phyloP scores from a whole-genome alignment of 2,797 vertebrate species.

The Podarcis siculus region DNA sequence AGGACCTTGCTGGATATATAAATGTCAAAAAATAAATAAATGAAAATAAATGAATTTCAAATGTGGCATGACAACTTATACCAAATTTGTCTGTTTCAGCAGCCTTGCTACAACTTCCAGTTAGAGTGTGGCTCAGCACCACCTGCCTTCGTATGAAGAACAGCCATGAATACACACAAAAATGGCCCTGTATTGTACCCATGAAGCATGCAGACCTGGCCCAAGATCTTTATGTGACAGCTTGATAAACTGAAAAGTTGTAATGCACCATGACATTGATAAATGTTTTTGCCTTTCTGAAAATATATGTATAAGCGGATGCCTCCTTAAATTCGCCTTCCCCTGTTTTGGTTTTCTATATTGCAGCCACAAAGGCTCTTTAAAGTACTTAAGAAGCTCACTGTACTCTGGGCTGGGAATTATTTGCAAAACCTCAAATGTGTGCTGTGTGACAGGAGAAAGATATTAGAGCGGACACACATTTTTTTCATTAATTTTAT shows the following conservation, averaged over 20 bases:
- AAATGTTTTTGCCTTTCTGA: neutral
- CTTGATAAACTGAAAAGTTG: neutral
- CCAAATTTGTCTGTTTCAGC: neutral
- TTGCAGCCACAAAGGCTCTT: constrained; percentile 38
- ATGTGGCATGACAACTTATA: neutral
- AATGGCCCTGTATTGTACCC: neutral
- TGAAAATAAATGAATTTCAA: neutral
- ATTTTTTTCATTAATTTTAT: constrained; percentile 60
- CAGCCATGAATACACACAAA: too few relatives aligned
- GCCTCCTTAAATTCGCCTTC: constrained; percentile 29
- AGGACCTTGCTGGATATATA: too few relatives aligned
- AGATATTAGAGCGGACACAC: constrained; percentile 29
- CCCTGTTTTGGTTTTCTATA: constrained; percentile 31
- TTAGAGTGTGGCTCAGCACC: neutral
- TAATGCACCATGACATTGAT: too few relatives aligned
- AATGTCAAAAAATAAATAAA: too few relatives aligned
- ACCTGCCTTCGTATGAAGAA: neutral
- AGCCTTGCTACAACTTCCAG: neutral
- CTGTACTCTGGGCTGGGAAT: constrained; percentile 16
- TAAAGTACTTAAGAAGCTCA: constrained; percentile 50
- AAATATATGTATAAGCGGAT: neutral
- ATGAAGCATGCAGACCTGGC: neutral
- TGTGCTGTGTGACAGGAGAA: constrained; percentile 36
- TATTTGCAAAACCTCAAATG: constrained; percentile 53
- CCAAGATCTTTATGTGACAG: neutral